Evolutionary conservation across 2,113 vertebrate genomes (phyloP), one percentile per base, ranked within the genome.

Genomic region (Cichladusa arquata): DNA sequence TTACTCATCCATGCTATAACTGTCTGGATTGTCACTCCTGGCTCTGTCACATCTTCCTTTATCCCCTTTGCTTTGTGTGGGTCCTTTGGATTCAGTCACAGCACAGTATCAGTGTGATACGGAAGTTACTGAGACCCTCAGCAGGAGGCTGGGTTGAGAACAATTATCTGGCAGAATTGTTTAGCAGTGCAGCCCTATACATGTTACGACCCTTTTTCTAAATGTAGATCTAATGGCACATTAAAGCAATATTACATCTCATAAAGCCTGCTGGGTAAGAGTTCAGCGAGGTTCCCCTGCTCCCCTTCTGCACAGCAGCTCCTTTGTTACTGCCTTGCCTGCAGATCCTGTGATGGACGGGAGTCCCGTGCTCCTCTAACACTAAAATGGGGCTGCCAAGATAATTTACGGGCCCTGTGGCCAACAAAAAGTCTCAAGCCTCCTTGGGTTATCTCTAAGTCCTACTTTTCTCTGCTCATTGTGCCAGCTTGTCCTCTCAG

Each of bases 311-410:
- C 87, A 89, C 93, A 96, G 92, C 92, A 29, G 85, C 19, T 91
- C 92, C 87, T 96, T 96, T 94, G 90, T 96, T 87, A 50, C 71
- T 20, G 90, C 71, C 66, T 87, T 5, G 86, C 62, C 62, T 90
- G 81, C 48, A 33, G 74, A 87, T 50, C 53, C 81, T 69, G 65
- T 64, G 74, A 90, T 38, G 88, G 92, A 87, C 31, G 0, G 60
- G 73, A 93, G 70, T 90, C 92, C 66, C 7, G 2, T 1, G 22
- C 57, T 76, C 40, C 62, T 76, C 17, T 3, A 74, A 53, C 79
- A 38, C 54, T 69, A 42, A 72, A 89, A 76, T 9, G 5, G 78
- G 62, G 74, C 74, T 95, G 78, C 85, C 79, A 90, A 76, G 70
- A 64, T 60, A 79, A 90, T 85, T 91, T 69, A 90, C 0, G 3